Conservation (phyloP, 2,888 invertebrate species). For the Ceratothoa steindachneri region DNA sequence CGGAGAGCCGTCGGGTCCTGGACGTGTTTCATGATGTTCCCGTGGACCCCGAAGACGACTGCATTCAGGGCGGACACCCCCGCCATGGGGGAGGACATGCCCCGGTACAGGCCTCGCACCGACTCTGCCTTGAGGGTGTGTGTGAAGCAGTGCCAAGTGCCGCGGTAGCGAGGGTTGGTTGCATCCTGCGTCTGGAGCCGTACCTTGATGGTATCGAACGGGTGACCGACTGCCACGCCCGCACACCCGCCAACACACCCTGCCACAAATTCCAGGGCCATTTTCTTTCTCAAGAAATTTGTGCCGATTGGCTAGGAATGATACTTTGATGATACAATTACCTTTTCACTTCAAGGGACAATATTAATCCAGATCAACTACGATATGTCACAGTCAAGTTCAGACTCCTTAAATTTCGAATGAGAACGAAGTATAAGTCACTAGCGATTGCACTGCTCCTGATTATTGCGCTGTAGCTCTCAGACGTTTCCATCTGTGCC, state of each 20-base stretch:
- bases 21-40: constrained; percentile 67
- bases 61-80: constrained; percentile 89
- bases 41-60: constrained; percentile 88
- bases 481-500: no score
- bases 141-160: constrained; percentile 72
- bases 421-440: no score
- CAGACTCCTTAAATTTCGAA: no score
- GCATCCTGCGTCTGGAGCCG: constrained; percentile 68
- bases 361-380: no score
- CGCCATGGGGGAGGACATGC: constrained; percentile 81
- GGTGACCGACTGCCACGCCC: constrained; percentile 85
- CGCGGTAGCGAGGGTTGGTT: constrained; percentile 61
- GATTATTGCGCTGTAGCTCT: no score
- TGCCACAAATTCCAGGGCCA: no score
- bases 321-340: no score
- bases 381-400: no score
- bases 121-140: constrained; percentile 71
- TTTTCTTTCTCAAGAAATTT: no score
- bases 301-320: no score
- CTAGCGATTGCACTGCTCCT: no score
- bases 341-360: no score
- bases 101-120: constrained; percentile 72
- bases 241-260: constrained; percentile 81
- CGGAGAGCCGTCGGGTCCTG: constrained; percentile 63
- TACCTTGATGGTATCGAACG: constrained; percentile 82